Evolutionary conservation across 2,888 invertebrate genomes (phyloP).

Genomic region (Leucophenga montana): DNA sequence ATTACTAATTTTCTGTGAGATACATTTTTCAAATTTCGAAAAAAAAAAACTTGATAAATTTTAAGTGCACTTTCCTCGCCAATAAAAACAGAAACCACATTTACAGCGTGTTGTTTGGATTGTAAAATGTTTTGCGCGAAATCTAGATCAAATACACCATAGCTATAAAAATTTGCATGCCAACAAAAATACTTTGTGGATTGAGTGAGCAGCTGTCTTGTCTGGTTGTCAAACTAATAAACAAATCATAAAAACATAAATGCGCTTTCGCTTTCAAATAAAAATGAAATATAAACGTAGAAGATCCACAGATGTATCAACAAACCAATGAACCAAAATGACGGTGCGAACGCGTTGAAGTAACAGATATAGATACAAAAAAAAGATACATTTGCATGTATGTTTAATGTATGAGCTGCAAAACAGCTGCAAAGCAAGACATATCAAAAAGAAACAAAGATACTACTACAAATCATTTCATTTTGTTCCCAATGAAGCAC

Average conservation of each 20-base stretch:
- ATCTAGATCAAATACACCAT: conserved; percentile 4
- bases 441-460: neutral
- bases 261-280: conserved; percentile 55
- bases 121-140: neutral
- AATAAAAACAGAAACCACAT: neutral
- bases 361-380: neutral
- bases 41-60: neutral
- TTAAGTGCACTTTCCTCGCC: neutral
- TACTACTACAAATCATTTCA: too few species aligned
- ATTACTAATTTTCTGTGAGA: neutral
- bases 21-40: neutral
- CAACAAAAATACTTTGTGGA: conserved; percentile 5
- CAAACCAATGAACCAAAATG: neutral
- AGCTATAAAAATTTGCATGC: conserved; percentile 19
- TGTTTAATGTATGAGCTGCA: conserved; percentile 17
- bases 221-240: conserved; percentile 9
- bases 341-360: neutral
- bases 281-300: neutral
- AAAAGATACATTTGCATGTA: conserved; percentile 41
- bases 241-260: conserved; percentile 13
- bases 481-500: conserved; percentile 31
- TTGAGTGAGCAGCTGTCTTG: neutral
- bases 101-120: neutral
- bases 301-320: neutral
- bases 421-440: neutral